These are phyloP conservation scores for Uropetala carovei DNA, from an alignment of 2,888 invertebrate species.

Conservation along the genomic window DNA sequence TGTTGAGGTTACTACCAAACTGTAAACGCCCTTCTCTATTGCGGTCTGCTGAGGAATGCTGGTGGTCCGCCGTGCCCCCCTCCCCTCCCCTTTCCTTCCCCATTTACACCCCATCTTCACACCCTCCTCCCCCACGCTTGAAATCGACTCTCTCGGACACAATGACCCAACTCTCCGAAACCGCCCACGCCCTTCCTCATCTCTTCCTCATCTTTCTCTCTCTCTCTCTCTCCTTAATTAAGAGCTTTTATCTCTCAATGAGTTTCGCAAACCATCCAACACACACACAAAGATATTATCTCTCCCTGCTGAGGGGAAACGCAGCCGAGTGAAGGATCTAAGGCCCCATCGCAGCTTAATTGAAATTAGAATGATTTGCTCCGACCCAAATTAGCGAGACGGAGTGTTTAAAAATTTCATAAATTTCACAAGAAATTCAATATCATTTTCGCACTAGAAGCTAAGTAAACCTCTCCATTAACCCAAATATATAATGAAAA, in stretches of 20 bases:
- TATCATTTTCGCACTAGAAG: not conserved
- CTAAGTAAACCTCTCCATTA: too few species aligned
- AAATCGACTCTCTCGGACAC: not conserved
- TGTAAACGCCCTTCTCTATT: too few species aligned
- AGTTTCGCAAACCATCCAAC: not conserved
- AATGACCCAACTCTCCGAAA: not conserved
- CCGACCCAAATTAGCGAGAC: not conserved
- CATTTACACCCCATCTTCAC: not conserved
- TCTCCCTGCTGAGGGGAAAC: not conserved
- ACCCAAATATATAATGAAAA: too few species aligned
- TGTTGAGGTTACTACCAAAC: too few species aligned
- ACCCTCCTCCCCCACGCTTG: not conserved
- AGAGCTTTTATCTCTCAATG: constrained; percentile 2
- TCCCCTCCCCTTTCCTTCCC: too few species aligned
- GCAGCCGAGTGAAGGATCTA: not conserved
- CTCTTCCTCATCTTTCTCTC: too few species aligned
- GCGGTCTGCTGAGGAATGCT: too few species aligned
- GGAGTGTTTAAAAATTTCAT: not conserved
- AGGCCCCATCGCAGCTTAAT: not conserved
- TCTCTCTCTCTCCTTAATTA: constrained; percentile 1
- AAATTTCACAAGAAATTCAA: not conserved
- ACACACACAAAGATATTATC: not conserved
- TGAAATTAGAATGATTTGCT: constrained; percentile 6
- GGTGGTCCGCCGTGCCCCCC: too few species aligned
- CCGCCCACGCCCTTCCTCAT: not conserved